These are phyloP conservation scores for Sitodiplosis mosellana DNA, from an alignment of 1,140 invertebrate species.

Conservation along the genomic window DNA sequence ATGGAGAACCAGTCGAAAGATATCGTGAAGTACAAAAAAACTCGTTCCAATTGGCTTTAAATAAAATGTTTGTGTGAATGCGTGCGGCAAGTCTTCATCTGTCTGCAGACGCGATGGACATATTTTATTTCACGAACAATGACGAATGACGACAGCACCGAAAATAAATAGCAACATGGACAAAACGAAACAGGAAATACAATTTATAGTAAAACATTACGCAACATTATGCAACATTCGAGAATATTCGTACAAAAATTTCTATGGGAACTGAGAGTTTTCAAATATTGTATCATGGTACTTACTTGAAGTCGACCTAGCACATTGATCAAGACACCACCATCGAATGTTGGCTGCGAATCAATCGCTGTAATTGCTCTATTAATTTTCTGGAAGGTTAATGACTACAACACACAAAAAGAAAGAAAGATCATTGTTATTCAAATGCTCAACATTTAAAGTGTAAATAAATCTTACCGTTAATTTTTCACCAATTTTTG, in stretches of 20 bases:
- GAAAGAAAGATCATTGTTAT: not conserved
- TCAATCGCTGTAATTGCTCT: constrained; percentile 83
- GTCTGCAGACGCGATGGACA: constrained; percentile 37
- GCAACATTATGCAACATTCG: no score
- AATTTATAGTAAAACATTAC: no score
- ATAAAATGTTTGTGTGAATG: constrained; percentile 81
- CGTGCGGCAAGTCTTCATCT: constrained; percentile 79
- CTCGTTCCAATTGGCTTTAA: constrained; percentile 67
- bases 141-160: not conserved
- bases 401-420: constrained; percentile 37
- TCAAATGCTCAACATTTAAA: not conserved
- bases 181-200: not conserved
- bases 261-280: not conserved
- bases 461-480: constrained; percentile 41
- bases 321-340: constrained; percentile 83
- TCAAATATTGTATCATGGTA: constrained; percentile 5
- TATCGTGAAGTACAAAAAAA: constrained; percentile 82
- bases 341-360: constrained; percentile 89
- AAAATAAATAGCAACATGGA: not conserved
- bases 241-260: not conserved
- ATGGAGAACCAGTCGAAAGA: constrained; percentile 74
- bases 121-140: constrained; percentile 15
- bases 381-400: constrained; percentile 84
- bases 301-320: constrained; percentile 80
- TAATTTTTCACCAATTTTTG: constrained; percentile 88